Conservation (phyloP, 1,140 invertebrate genomes). For the Lepidurus apus region DNA sequence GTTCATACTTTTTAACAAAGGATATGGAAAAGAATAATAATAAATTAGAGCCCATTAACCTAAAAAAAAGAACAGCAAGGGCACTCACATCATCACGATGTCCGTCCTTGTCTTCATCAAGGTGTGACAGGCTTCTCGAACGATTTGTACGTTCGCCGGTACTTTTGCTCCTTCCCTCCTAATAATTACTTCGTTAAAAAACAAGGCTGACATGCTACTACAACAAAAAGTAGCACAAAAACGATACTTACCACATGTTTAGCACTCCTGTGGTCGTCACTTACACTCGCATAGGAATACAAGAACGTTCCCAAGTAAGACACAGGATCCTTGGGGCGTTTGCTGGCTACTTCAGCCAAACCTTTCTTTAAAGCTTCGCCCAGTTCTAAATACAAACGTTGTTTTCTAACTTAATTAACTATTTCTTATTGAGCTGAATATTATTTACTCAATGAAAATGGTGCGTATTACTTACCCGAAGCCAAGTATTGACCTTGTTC, state of each 20-base stretch:
- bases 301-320: conserved; percentile 73
- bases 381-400: conserved; percentile 55
- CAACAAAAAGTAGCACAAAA: not conserved
- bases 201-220: not conserved
- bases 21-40: too few relatives aligned
- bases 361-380: conserved; percentile 81
- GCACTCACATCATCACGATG: not conserved
- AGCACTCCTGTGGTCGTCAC: not conserved
- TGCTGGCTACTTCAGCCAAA: conserved; percentile 73
- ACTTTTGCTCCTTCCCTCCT: not conserved
- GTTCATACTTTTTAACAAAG: not conserved
- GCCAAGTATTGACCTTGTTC: conserved; percentile 76
- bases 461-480: conserved; percentile 56
- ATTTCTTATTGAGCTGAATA: not conserved
- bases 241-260: conserved; percentile 5
- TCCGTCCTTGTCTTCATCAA: not conserved
- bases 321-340: conserved; percentile 72
- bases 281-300: conserved; percentile 53
- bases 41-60: not conserved
- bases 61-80: not conserved
- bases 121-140: not conserved
- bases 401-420: too few relatives aligned
- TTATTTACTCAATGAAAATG: conserved; percentile 21
- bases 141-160: not conserved
- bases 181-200: not conserved